Evolutionary conservation across 2,797 vertebrate species (phyloP).

Genomic region (Enteromius thamalakanensis): DNA sequence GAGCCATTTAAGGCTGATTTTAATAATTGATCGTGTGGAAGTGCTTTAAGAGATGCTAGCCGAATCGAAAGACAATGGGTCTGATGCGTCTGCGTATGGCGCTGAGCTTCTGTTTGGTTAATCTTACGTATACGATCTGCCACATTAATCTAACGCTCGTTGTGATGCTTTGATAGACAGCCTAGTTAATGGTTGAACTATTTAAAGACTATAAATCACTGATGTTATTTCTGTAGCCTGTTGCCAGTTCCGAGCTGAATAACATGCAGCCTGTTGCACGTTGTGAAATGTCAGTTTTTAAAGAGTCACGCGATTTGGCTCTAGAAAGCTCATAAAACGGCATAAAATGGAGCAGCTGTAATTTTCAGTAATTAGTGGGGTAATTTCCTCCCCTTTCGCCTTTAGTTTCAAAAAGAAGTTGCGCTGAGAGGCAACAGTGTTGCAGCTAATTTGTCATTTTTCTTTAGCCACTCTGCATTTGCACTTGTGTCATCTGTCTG

Average conservation of each 20-base stretch:
- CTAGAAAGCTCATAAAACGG: slow-evolving; percentile 50
- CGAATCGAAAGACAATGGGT: slow-evolving; percentile 75
- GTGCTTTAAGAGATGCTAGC: slow-evolving; percentile 73
- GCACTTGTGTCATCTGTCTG: slow-evolving; percentile 66
- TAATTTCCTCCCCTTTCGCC: slow-evolving; percentile 58
- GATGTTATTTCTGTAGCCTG: slow-evolving; percentile 41
- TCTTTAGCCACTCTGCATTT: slow-evolving; percentile 59
- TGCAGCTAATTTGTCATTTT: slow-evolving; percentile 59
- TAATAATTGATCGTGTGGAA: slow-evolving; percentile 82
- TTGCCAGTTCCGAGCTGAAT: slow-evolving; percentile 44
- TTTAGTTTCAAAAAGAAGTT: slow-evolving; percentile 61
- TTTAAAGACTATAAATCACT: slow-evolving; percentile 35
- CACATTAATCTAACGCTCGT: slow-evolving; percentile 53
- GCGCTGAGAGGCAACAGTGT: slow-evolving; percentile 53
- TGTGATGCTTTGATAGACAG: slow-evolving; percentile 34
- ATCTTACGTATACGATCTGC: slow-evolving; percentile 77
- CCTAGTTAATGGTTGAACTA: slow-evolving; percentile 34
- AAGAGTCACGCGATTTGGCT: slow-evolving; percentile 39
- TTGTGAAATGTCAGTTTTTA: slow-evolving; percentile 53
- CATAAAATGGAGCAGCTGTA: slow-evolving; percentile 59
- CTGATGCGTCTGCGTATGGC: slow-evolving; percentile 70
- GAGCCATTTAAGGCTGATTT: slow-evolving; percentile 77
- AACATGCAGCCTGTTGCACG: slow-evolving; percentile 25
- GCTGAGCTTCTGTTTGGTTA: slow-evolving; percentile 69
- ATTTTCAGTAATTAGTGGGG: slow-evolving; percentile 60